phyloP scores from a whole-genome alignment of 2,797 vertebrate genomes.

The Bradypus variegatus region DNA sequence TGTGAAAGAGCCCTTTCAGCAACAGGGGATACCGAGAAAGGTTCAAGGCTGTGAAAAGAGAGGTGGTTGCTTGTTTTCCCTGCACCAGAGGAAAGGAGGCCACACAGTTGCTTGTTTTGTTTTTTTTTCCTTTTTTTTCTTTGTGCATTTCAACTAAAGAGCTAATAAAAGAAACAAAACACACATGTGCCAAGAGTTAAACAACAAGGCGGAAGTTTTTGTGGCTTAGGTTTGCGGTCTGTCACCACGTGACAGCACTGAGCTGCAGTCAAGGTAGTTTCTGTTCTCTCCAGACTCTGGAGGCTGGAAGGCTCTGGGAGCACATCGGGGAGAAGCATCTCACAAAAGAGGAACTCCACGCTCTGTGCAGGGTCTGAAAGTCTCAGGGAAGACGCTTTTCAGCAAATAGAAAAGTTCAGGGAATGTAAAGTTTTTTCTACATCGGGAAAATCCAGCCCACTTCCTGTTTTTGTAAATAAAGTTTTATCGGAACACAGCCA shows the following conservation, averaged over 20 bases:
- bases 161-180: slow-evolving; percentile 60
- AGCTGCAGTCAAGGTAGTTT: slow-evolving; percentile 51
- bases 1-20: background rate
- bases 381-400: background rate
- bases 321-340: background rate
- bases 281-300: slow-evolving; percentile 37
- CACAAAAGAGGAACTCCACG: background rate
- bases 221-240: slow-evolving; percentile 53
- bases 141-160: slow-evolving; percentile 43
- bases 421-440: background rate
- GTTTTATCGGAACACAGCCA: background rate
- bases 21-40: background rate
- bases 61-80: slow-evolving; percentile 27
- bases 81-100: slow-evolving; percentile 18
- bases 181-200: slow-evolving; percentile 52
- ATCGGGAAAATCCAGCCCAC: background rate
- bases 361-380: background rate
- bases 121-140: too few relatives aligned
- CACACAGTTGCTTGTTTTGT: slow-evolving; percentile 18
- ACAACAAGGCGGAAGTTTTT: slow-evolving; percentile 53
- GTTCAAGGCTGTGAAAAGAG: background rate
- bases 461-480: background rate
- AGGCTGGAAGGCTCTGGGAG: background rate
- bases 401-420: background rate
- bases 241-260: slow-evolving; percentile 48